Base-by-base conservation (phyloP, 2,113 vertebrate genomes). In the Alethe diademata region DNA sequence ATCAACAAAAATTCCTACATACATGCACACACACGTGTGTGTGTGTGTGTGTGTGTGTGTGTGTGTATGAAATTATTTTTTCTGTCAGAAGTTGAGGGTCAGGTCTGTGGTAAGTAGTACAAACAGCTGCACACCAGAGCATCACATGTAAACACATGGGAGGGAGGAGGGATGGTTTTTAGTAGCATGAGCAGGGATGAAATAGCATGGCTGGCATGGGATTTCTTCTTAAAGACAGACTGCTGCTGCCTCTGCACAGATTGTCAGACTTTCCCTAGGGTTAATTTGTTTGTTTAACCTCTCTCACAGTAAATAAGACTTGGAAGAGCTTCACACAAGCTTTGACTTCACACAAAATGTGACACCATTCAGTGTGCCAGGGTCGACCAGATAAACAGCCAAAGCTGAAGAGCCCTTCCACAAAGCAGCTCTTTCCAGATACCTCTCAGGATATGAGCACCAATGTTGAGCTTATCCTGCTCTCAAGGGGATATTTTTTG, bases 271-370 rank as follows among this genome's bases (percentile, higher is more conserved):
- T n/a, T 92, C 38, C 10, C 71, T 75, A 36, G 54, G 38, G 19
- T 76, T 88, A 57, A 48, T 74, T 88, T 73, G 45, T 50, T 90
- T 94, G 50, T 62, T 84, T 95, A 95, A 90, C 61, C 66, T 94
- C 70, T 69, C 31, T 80, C 24, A 58, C 8, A 58, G 45, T 51
- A 91, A 91, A 65, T 62, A 90, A 47, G 35, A 26, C 35, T 93
- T 82, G 50, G 78, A 95, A 86, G 45, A 86, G 14, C 53, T 70
- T 75, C 78, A 61, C 26, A 70, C 17, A 29, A 45, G 18, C 19
- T 86, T 87, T 91, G 58, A 60, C 45, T 72, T 72, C 2, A 11
- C 62, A 43, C 20, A 79, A 61, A 72, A 50, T 0, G 3, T 42
- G 29, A 81, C 33, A 18, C 10, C 17, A 69, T 87, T 70, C 78